A percentile compares a stretch with the other conserved stretches of the same genome.
Conservation (phyloP, 2,888 invertebrate species). For the Oscheius sp. region DNA sequence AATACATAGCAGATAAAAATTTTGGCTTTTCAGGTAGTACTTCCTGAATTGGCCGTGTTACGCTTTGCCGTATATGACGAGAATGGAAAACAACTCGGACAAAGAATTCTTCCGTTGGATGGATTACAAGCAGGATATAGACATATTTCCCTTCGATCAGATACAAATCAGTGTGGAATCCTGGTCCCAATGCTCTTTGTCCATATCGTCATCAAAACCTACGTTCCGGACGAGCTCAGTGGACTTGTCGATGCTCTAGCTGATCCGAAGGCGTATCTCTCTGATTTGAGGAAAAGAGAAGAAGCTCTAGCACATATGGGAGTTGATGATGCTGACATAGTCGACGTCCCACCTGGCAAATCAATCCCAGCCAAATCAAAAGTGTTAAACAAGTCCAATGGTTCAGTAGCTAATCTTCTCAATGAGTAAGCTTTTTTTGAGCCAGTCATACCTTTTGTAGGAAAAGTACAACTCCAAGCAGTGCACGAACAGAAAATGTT, state of each 20-base stretch:
- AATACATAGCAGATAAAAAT: too few relatives aligned
- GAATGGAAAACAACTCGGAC: conserved; percentile 92
- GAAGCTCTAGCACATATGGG: conserved; percentile 69
- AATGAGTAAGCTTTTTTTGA: conserved; percentile 33
- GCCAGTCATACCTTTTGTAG: neutral
- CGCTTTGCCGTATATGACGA: conserved; percentile 99
- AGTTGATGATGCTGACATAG: conserved; percentile 68
- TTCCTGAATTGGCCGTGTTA: conserved; percentile 95
- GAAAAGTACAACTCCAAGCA: conserved; percentile 31
- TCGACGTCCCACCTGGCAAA: conserved; percentile 38
- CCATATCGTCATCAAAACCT: conserved; percentile 97
- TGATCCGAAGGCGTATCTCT: conserved; percentile 89
- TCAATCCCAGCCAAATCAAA: conserved; percentile 29
- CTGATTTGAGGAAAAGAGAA: conserved; percentile 77
- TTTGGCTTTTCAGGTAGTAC: conserved; percentile 83
- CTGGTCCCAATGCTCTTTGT: conserved; percentile 92
- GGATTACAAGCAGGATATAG: conserved; percentile 83
- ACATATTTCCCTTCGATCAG: conserved; percentile 94
- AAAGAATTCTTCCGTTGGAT: conserved; percentile 94
- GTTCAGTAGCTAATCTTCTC: conserved; percentile 37
- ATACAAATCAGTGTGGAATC: conserved; percentile 80
- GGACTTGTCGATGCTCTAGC: conserved; percentile 97
- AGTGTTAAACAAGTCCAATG: conserved; percentile 37
- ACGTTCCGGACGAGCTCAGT: conserved; percentile 93
- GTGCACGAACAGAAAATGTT: conserved; percentile 31